Percentiles rank a stretch among this genome's conserved stretches.
phyloP scores from a whole-genome alignment of 2,113 vertebrate genomes.

The Sphyrna mokarran region DNA sequence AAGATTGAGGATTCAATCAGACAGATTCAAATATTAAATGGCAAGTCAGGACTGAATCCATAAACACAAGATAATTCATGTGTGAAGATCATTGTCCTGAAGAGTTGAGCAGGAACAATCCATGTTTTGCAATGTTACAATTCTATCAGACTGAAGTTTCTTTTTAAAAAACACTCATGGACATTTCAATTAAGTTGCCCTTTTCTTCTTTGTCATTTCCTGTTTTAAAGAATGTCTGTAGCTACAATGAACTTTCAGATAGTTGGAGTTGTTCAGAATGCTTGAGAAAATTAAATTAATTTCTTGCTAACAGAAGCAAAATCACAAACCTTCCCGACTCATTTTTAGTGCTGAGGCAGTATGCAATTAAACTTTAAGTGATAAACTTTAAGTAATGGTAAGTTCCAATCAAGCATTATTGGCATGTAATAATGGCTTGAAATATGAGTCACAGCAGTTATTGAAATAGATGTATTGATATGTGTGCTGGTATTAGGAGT shows the following conservation, averaged over 20 bases:
- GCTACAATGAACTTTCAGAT: not conserved
- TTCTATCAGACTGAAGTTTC: not conserved
- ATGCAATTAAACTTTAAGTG: not conserved
- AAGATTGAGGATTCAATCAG: not conserved
- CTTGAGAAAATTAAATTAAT: not conserved
- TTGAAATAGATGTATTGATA: not conserved
- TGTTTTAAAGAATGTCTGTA: not conserved
- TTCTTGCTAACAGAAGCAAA: not conserved
- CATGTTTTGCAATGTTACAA: not conserved
- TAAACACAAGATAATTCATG: not conserved
- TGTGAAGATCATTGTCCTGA: too few species aligned
- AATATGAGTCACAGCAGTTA: not conserved
- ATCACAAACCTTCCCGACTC: not conserved
- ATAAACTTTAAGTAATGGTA: not conserved
- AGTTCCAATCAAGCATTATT: not conserved
- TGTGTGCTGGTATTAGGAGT: not conserved
- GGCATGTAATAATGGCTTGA: not conserved
- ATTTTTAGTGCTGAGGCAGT: not conserved
- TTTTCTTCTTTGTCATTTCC: not conserved
- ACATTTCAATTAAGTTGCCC: not conserved
- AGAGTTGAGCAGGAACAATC: not conserved
- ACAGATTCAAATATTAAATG: not conserved
- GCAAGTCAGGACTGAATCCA: not conserved
- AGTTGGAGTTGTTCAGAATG: not conserved
- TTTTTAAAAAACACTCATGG: not conserved